These are phyloP conservation scores for Ophion ellenae DNA, from an alignment of 2,888 invertebrate genomes.

Conservation along the genomic window DNA sequence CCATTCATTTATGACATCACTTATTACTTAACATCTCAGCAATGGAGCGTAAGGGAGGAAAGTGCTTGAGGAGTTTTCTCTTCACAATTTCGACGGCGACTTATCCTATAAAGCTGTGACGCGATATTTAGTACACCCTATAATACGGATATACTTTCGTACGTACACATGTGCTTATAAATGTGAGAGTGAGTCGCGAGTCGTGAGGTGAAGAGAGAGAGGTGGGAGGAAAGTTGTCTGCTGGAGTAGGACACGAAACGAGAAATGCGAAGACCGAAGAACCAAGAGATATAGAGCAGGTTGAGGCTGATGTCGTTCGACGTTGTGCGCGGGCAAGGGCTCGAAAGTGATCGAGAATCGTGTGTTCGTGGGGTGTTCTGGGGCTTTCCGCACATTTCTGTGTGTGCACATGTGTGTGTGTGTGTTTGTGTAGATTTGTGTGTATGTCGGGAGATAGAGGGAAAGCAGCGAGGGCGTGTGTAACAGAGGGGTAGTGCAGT, in stretches of 20 bases:
- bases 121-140: neutral
- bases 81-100: too few species aligned
- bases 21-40: too few species aligned
- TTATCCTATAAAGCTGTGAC: too few species aligned
- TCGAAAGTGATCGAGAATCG: slow-evolving; percentile 55
- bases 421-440: slow-evolving; percentile 1
- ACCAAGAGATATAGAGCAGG: slow-evolving; percentile 39
- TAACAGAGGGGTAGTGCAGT: slow-evolving; percentile 85
- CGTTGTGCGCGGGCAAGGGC: slow-evolving; percentile 48
- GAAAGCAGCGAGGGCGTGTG: slow-evolving; percentile 64
- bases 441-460: slow-evolving; percentile 28
- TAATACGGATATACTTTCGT: neutral
- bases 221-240: slow-evolving; percentile 24
- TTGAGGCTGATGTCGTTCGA: slow-evolving; percentile 31
- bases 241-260: slow-evolving; percentile 39
- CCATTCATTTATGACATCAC: too few species aligned
- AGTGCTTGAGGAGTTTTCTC: too few species aligned
- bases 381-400: slow-evolving; percentile 44
- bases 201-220: slow-evolving; percentile 28
- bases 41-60: too few species aligned
- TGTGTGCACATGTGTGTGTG: slow-evolving; percentile 5
- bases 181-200: slow-evolving; percentile 32
- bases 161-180: slow-evolving; percentile 20
- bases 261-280: slow-evolving; percentile 55
- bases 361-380: slow-evolving; percentile 32